Evolutionary conservation across 2,888 invertebrate genomes (phyloP).

Genomic region (Mystacides longicornis): DNA sequence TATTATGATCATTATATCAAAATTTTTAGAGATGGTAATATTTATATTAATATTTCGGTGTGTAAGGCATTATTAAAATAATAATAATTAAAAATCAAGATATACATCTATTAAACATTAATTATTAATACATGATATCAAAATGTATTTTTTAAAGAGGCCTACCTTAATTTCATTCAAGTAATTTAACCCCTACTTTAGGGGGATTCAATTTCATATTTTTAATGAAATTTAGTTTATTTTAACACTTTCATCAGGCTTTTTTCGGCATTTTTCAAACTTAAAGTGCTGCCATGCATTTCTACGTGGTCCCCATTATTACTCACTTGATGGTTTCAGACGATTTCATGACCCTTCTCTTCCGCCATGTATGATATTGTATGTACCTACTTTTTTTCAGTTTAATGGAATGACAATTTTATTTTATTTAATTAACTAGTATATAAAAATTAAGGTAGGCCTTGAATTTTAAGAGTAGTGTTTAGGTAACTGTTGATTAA

Average conservation of each 20-base stretch:
- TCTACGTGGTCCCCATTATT: too few relatives aligned
- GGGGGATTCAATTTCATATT: background rate
- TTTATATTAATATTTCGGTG: conserved; percentile 8
- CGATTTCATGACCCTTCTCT: too few relatives aligned
- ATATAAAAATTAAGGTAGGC: conserved; percentile 6
- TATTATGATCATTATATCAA: conserved; percentile 9
- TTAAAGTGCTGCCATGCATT: too few relatives aligned
- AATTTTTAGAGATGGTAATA: conserved; percentile 7
- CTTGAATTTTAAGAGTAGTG: conserved; percentile 10
- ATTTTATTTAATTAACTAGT: background rate
- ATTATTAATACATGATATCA: background rate
- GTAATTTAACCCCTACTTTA: background rate
- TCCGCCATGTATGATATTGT: too few relatives aligned
- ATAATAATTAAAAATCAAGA: too few relatives aligned
- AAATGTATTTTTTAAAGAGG: background rate
- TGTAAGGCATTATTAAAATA: background rate
- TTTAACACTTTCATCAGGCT: too few relatives aligned
- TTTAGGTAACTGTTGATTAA: conserved; percentile 20
- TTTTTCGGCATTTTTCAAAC: too few relatives aligned
- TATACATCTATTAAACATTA: too few relatives aligned
- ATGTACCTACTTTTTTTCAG: background rate
- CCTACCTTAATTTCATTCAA: background rate
- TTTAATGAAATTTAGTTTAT: too few relatives aligned
- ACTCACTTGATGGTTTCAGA: too few relatives aligned
- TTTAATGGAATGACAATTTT: background rate